Base-by-base conservation (phyloP, 2,888 invertebrate genomes). In the Auanema sp. region DNA sequence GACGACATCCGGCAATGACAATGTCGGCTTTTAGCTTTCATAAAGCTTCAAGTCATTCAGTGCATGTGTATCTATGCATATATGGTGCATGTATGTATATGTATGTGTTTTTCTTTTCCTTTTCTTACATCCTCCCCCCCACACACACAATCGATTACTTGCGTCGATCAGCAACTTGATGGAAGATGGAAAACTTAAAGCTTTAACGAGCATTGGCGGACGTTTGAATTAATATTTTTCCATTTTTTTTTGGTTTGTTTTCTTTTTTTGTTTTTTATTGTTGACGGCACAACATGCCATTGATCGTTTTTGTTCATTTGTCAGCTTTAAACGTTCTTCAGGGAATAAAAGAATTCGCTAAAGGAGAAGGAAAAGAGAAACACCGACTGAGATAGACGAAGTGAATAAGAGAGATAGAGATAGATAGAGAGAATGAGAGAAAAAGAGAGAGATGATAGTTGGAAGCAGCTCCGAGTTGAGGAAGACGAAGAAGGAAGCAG, bases 351-450 rank as follows among this genome's bases (percentile, higher is more conserved):
- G 41, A 41, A 10, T 47, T 14, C 24, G 42, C 21, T 3, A 5
- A 21, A 47, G 23, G 11, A 33, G 24, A 2, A 56, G 47, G 47
- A 42, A 40, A 52, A 21, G 23, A 47, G n/a, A 47, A 14, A 44
- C 40, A 43, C n/a, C 23, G 18, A 21, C 14, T 16, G 41, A 53
- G 18, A 18, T 23, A 23, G 54, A 55, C 42, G 47, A 54, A 64
- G 50, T 53, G 12, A 59, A 68, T 68, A 64, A 68, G 64, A 68
- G 64, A 64, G 65, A 65, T 60, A 65, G 61, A 61, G 65, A 65
- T 64, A 65, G 63, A 69, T 53, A 60, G 56, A 62, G 47, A 52
- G 18, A 41, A n/a, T 33, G 41, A 55, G 25, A 41, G 6, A 6
- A 5, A 8, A 33, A 41, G 41, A 55, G 41, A 55, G 25, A 41